Percentiles rank a stretch among this genome's conserved stretches.
These are phyloP conservation scores for Popillia japonica DNA, from an alignment of 1,140 invertebrate genomes.

Conservation along the genomic window DNA sequence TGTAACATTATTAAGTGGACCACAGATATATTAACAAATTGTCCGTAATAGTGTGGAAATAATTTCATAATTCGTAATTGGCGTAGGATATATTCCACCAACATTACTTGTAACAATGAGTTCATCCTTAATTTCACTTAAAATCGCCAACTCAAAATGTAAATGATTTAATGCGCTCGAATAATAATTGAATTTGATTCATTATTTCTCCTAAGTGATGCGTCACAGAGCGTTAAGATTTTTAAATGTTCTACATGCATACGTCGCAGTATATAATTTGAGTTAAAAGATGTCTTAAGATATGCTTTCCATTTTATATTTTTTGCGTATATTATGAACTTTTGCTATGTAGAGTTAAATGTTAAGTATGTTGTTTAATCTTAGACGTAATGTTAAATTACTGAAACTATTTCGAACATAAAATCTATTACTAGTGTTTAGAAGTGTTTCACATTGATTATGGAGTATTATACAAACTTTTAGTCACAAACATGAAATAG, in stretches of 20 bases:
- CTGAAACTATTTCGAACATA: no score
- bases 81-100: slow-evolving; percentile 28
- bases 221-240: background rate
- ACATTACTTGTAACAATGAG: slow-evolving; percentile 26
- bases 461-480: no score
- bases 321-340: no score
- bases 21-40: slow-evolving; percentile 19
- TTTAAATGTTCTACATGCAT: background rate
- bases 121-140: slow-evolving; percentile 35
- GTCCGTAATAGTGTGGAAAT: slow-evolving; percentile 14
- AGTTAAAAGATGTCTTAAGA: no score
- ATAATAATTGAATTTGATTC: slow-evolving; percentile 30
- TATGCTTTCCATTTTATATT: no score
- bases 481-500: no score
- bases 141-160: slow-evolving; percentile 33
- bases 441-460: no score
- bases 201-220: slow-evolving; percentile 1
- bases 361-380: no score
- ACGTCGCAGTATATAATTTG: background rate
- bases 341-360: no score
- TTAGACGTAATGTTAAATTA: no score
- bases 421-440: no score
- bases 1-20: background rate
- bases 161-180: slow-evolving; percentile 28
- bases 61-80: slow-evolving; percentile 34